Percentiles rank a stretch among this genome's conserved stretches.
Conservation (phyloP, 2,113 vertebrate genomes). For the Pagrus major region DNA sequence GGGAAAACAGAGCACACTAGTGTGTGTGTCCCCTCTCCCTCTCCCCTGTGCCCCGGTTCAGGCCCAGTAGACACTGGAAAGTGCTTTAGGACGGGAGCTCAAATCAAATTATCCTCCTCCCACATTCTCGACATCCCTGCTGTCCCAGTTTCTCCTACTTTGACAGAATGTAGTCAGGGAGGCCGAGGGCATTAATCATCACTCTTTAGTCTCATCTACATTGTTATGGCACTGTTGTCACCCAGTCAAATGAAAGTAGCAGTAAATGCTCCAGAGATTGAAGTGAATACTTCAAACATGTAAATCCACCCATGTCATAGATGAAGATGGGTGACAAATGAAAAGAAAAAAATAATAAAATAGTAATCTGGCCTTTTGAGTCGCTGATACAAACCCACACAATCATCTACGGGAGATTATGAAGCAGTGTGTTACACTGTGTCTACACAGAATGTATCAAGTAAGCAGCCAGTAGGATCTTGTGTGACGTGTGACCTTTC, state of each 20-base stretch:
- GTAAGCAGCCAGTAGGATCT: neutral
- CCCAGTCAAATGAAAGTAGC: neutral
- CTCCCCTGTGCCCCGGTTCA: neutral
- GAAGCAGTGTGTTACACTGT: neutral
- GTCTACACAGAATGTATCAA: neutral
- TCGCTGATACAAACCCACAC: too few species aligned
- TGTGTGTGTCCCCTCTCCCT: neutral
- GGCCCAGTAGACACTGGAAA: neutral
- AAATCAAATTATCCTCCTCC: slow-evolving; percentile 1
- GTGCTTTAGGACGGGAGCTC: neutral
- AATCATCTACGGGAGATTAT: too few species aligned
- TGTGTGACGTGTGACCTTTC: neutral
- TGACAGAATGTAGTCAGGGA: neutral
- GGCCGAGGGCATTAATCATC: neutral
- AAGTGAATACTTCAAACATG: too few species aligned
- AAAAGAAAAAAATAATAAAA: neutral
- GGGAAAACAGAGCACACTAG: slow-evolving; percentile 6
- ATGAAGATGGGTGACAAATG: neutral
- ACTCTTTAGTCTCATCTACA: neutral
- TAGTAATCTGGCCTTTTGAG: neutral
- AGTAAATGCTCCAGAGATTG: neutral
- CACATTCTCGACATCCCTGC: too few species aligned
- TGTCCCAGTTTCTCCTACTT: neutral
- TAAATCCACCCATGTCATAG: neutral
- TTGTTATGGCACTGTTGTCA: neutral